Evolutionary conservation across 2,888 invertebrate species (phyloP).

Genomic region (Ochlodes sylvanus): DNA sequence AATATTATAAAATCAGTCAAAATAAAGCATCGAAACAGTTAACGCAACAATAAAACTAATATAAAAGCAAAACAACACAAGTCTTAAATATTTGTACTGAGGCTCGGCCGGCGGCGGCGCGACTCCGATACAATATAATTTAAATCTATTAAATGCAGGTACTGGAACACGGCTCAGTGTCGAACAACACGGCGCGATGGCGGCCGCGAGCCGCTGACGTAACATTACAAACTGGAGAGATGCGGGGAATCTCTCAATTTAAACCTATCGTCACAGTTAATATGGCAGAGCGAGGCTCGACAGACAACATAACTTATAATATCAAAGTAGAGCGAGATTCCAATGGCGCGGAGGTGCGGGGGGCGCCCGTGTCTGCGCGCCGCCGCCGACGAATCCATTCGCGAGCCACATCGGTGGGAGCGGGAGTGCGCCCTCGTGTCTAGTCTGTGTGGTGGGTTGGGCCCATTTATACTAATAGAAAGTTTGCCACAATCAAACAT

Average conservation of each 20-base stretch:
- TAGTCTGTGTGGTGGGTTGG: no score
- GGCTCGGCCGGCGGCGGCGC: conserved; percentile 48
- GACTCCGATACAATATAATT: background rate
- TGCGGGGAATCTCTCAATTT: conserved; percentile 63
- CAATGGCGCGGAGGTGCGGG: no score
- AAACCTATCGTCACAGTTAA: conserved; percentile 40
- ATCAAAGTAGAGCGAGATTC: no score
- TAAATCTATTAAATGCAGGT: conserved; percentile 6
- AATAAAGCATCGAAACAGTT: conserved; percentile 20
- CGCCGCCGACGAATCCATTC: no score
- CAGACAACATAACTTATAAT: no score
- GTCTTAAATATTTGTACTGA: conserved; percentile 66
- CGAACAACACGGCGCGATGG: background rate
- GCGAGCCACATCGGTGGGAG: no score
- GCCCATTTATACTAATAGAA: no score
- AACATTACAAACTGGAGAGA: conserved; percentile 45
- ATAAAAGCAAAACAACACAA: conserved; percentile 35
- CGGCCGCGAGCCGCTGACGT: background rate
- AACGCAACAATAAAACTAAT: conserved; percentile 29
- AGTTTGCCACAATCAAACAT: no score
- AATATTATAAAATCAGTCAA: conserved; percentile 29
- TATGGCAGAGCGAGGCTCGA: conserved; percentile 41
- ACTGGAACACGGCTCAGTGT: background rate
- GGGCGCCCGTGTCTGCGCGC: no score
- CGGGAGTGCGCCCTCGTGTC: no score